Percentiles rank a stretch among this genome's conserved stretches.
phyloP scores from a whole-genome alignment of 2,888 invertebrate species.

The Ichneumon xanthorius region DNA sequence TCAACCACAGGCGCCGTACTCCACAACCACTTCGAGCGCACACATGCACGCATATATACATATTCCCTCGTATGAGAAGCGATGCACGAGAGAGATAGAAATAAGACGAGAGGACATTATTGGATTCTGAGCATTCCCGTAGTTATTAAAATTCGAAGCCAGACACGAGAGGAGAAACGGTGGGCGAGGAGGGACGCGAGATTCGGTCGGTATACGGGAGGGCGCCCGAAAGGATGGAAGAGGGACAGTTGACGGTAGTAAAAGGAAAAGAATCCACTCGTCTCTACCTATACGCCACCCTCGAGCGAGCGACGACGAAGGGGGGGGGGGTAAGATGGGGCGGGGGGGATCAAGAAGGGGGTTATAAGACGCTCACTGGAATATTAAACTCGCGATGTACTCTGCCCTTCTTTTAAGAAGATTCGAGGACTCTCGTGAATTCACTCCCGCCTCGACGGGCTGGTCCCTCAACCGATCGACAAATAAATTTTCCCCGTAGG shows the following conservation, averaged over 20 bases:
- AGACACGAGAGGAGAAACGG: slow-evolving; percentile 74
- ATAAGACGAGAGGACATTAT: slow-evolving; percentile 79
- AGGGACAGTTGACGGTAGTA: slow-evolving; percentile 34
- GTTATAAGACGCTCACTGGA: slow-evolving; percentile 76
- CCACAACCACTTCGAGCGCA: background rate
- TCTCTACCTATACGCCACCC: slow-evolving; percentile 49
- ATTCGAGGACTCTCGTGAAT: slow-evolving; percentile 64
- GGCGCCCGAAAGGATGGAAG: slow-evolving; percentile 12
- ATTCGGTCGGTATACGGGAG: slow-evolving; percentile 36
- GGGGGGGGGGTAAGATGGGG: background rate
- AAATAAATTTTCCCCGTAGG: background rate
- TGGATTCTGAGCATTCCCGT: slow-evolving; percentile 84
- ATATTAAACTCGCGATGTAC: slow-evolving; percentile 79
- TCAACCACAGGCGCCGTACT: slow-evolving; percentile 4
- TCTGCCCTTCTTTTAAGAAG: slow-evolving; percentile 73
- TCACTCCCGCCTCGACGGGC: slow-evolving; percentile 33
- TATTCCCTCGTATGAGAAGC: slow-evolving; percentile 62
- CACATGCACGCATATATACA: background rate
- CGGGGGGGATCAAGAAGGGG: slow-evolving; percentile 63
- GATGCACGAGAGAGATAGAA: slow-evolving; percentile 69
- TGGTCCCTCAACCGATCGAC: background rate
- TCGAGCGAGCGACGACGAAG: slow-evolving; percentile 39
- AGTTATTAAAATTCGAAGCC: slow-evolving; percentile 84
- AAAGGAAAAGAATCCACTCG: slow-evolving; percentile 23
- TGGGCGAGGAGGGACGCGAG: slow-evolving; percentile 44